Evolutionary conservation across 1,140 invertebrate genomes (phyloP).

Genomic region (Lepidostoma basale): DNA sequence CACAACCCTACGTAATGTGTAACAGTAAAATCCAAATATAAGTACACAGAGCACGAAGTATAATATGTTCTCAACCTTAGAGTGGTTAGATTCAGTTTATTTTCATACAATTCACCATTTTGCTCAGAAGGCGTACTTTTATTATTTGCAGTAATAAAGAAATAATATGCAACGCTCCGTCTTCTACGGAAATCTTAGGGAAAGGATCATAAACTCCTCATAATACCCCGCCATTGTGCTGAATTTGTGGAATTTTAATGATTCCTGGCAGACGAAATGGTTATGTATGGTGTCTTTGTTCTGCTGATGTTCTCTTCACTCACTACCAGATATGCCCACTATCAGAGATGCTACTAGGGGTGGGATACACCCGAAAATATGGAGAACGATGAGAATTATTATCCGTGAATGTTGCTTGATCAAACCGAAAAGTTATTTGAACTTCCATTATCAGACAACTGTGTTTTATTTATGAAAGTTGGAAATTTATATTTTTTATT

Average conservation of each 20-base stretch:
- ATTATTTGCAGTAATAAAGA: neutral
- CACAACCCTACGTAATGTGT: neutral
- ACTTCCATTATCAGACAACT: too few species aligned
- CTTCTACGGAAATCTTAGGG: neutral
- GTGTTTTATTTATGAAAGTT: too few species aligned
- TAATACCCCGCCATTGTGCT: slow-evolving; percentile 10
- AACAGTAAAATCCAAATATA: too few species aligned
- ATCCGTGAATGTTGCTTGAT: neutral
- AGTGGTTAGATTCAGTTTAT: neutral
- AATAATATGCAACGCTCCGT: neutral
- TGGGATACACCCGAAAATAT: neutral
- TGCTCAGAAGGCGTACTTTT: neutral
- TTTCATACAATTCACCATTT: neutral
- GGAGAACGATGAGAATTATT: neutral
- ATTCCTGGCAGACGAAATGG: neutral
- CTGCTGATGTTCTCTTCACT: neutral
- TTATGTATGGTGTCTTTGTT: slow-evolving; percentile 12
- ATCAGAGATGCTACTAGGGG: neutral
- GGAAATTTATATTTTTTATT: too few species aligned
- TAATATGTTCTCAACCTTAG: too few species aligned
- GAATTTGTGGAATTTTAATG: slow-evolving; percentile 21
- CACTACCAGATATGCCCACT: neutral
- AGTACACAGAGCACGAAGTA: too few species aligned
- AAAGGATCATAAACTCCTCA: slow-evolving; percentile 11
- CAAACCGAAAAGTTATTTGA: neutral